Conservation (phyloP, 1,140 invertebrate genomes). For the Pissodes strobi region DNA sequence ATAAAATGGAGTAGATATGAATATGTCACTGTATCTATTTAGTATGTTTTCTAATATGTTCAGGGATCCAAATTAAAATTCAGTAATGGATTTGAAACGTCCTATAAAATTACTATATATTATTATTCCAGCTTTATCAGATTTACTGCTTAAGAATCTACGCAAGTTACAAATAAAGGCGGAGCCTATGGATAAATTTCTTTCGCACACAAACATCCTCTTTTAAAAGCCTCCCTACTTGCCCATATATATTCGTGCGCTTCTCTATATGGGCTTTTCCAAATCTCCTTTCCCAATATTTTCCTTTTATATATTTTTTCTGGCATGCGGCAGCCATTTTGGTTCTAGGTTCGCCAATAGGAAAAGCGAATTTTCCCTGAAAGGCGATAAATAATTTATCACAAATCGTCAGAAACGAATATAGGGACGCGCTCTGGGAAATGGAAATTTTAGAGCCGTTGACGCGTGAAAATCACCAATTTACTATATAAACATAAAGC, state of each 20-base stretch:
- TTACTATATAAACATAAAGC: not conserved
- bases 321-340: conserved; percentile 1
- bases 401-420: not conserved
- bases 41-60: too few species aligned
- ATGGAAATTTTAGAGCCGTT: conserved; percentile 4
- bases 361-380: conserved; percentile 6
- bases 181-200: too few species aligned
- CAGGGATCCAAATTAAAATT: too few species aligned
- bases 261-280: not conserved
- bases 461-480: not conserved
- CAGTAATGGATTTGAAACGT: too few species aligned
- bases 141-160: too few species aligned
- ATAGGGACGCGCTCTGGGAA: conserved; percentile 1
- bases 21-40: too few species aligned
- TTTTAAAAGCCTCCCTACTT: too few species aligned
- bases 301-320: conserved; percentile 8
- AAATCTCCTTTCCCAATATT: not conserved
- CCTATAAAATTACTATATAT: too few species aligned
- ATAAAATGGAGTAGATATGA: too few species aligned
- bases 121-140: too few species aligned
- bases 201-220: too few species aligned
- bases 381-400: conserved; percentile 12
- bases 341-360: not conserved
- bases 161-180: too few species aligned
- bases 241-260: not conserved